Conservation (phyloP, 2,888 invertebrate genomes). For the Pyrocoelia pectoralis region DNA sequence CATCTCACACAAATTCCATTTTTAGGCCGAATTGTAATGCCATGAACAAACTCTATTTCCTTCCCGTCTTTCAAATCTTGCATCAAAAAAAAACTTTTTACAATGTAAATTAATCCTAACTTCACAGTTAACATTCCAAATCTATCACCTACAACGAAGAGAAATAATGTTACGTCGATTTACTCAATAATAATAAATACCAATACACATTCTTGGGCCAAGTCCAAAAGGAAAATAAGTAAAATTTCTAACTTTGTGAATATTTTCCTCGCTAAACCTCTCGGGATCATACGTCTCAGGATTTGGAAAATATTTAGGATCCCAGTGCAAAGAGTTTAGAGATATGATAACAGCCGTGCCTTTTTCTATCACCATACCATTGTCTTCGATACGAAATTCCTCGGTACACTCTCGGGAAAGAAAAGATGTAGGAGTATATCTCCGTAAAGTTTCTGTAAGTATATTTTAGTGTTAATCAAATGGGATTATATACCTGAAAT, state of each 20-base stretch:
- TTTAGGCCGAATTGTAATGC: too few species aligned
- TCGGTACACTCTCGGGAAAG: slow-evolving; percentile 43
- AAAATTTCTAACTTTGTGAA: neutral
- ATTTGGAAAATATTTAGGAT: neutral
- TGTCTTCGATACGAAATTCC: slow-evolving; percentile 45
- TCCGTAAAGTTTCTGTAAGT: slow-evolving; percentile 53
- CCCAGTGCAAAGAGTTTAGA: slow-evolving; percentile 38
- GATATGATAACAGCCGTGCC: slow-evolving; percentile 51
- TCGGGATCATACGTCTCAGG: neutral
- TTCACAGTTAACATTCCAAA: slow-evolving; percentile 39
- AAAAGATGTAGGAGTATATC: slow-evolving; percentile 51
- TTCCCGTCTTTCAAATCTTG: too few species aligned
- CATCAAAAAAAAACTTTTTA: slow-evolving; percentile 33
- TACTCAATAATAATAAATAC: too few species aligned
- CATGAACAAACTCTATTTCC: too few species aligned
- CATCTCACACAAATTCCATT: too few species aligned
- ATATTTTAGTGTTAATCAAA: slow-evolving; percentile 3
- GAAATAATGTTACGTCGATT: too few species aligned
- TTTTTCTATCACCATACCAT: slow-evolving; percentile 43
- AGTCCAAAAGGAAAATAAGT: neutral
- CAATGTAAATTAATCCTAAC: slow-evolving; percentile 33
- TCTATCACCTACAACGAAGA: slow-evolving; percentile 36
- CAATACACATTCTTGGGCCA: slow-evolving; percentile 44
- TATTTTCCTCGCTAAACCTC: neutral
- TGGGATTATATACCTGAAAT: slow-evolving; percentile 61